These are phyloP conservation scores for Leptopterna dolabrata DNA, from an alignment of 2,888 invertebrate species.

Conservation along the genomic window DNA sequence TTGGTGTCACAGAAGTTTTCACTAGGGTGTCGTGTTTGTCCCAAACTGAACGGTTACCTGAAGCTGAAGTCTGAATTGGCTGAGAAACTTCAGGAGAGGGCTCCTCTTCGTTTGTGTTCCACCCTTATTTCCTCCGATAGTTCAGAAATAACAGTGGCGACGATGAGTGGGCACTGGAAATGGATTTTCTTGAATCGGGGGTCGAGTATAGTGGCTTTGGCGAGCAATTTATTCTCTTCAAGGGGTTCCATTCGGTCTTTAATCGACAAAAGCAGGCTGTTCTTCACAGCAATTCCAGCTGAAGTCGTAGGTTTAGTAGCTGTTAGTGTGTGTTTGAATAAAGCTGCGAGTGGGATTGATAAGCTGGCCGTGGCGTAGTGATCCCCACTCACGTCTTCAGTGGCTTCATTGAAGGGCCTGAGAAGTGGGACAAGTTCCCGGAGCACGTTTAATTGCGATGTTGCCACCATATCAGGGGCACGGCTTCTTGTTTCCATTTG, in stretches of 20 bases:
- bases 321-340: not conserved
- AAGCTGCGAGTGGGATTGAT: not conserved
- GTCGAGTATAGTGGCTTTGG: not conserved
- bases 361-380: not conserved
- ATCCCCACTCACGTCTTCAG: not conserved
- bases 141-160: not conserved
- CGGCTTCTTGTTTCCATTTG: not conserved
- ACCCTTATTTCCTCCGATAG: not conserved
- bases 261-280: not conserved
- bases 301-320: not conserved
- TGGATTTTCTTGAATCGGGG: not conserved
- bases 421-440: not conserved
- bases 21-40: not conserved
- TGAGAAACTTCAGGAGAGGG: not conserved
- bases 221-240: not conserved
- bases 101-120: not conserved
- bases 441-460: not conserved
- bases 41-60: not conserved
- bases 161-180: not conserved
- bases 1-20: not conserved
- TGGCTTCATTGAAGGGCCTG: not conserved
- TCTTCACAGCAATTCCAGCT: not conserved
- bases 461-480: not conserved
- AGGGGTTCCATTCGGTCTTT: not conserved
- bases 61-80: not conserved